These are phyloP conservation scores for Chiloscyllium plagiosum DNA, from an alignment of 2,113 vertebrate genomes.

Conservation along the genomic window DNA sequence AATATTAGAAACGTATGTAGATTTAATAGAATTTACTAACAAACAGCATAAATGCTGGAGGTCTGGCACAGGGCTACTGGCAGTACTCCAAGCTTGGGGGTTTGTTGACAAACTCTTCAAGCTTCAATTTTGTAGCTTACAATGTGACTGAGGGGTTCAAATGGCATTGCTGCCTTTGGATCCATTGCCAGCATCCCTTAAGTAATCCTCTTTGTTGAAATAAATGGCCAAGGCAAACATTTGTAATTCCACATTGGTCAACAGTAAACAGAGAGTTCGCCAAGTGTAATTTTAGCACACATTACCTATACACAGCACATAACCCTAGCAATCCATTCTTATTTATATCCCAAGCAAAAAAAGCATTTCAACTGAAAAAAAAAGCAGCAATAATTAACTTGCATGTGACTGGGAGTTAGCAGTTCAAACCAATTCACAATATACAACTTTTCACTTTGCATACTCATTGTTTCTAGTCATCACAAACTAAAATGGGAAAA, in stretches of 20 bases:
- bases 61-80: constrained; percentile 8
- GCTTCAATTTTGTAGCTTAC: neutral
- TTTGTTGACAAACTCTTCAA: constrained; percentile 22
- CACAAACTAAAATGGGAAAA: neutral
- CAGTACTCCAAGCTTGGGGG: neutral
- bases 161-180: constrained; percentile 5
- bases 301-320: neutral
- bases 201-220: neutral
- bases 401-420: neutral
- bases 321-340: neutral
- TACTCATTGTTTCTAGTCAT: neutral
- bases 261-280: neutral
- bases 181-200: neutral
- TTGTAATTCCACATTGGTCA: constrained; percentile 4
- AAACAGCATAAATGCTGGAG: neutral
- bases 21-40: neutral
- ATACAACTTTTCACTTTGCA: neutral
- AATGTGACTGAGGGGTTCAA: constrained; percentile 10
- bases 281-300: neutral
- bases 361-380: neutral
- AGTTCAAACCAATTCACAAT: neutral
- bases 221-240: constrained; percentile 1
- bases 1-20: neutral
- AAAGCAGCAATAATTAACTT: neutral
- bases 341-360: neutral